Conservation (phyloP, 1,140 invertebrate species). For the Drosophila melanica region DNA sequence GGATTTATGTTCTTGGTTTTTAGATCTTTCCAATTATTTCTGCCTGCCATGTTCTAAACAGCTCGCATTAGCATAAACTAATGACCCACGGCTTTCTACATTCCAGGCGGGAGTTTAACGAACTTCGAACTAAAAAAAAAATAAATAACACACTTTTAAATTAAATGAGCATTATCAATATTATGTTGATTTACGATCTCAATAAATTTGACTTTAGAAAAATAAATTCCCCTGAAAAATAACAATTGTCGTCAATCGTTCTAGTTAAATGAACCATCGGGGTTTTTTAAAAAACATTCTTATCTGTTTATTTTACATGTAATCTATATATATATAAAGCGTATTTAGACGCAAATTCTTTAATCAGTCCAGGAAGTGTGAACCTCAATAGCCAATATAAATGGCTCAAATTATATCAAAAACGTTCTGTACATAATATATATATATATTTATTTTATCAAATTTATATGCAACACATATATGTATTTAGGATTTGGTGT, state of each 20-base stretch:
- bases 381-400: no score
- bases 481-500: slow-evolving; percentile 49
- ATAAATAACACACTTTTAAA: not conserved
- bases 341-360: no score
- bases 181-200: not conserved
- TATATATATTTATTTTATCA: not conserved
- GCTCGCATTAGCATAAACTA: slow-evolving; percentile 33
- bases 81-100: slow-evolving; percentile 36
- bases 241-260: slow-evolving; percentile 12
- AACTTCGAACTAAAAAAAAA: slow-evolving; percentile 36
- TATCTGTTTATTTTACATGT: slow-evolving; percentile 10
- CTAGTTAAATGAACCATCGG: not conserved
- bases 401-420: no score
- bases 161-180: not conserved
- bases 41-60: not conserved
- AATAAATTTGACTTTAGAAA: not conserved
- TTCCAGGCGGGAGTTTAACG: slow-evolving; percentile 47
- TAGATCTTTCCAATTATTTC: not conserved
- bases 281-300: slow-evolving; percentile 5
- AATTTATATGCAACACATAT: not conserved
- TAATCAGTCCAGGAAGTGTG: no score
- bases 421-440: not conserved
- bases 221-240: not conserved
- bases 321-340: no score
- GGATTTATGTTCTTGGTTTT: no score